phyloP scores from a whole-genome alignment of 2,888 invertebrate species.

The Pyrrhia umbra region DNA sequence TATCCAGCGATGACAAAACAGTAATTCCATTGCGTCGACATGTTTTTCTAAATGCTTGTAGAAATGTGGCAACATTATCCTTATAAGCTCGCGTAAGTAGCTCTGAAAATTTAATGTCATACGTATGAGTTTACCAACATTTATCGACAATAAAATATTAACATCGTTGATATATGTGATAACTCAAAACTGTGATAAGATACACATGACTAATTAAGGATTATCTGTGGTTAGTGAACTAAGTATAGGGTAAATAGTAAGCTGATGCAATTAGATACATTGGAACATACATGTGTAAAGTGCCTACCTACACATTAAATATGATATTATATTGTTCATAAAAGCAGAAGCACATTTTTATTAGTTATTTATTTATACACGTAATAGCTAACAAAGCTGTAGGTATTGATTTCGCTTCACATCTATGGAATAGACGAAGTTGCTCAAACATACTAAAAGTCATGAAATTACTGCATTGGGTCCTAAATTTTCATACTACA shows the following conservation, averaged over 20 bases:
- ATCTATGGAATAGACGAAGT: neutral
- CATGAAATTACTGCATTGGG: too few relatives aligned
- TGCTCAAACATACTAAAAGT: neutral
- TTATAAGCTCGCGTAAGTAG: slow-evolving; percentile 96
- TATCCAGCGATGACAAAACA: slow-evolving; percentile 99
- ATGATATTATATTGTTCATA: neutral
- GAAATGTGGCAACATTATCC: slow-evolving; percentile 97
- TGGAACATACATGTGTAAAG: neutral
- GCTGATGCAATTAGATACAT: slow-evolving; percentile 1
- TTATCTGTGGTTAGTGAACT: neutral
- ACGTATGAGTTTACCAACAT: slow-evolving; percentile 47
- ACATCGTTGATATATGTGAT: slow-evolving; percentile 17
- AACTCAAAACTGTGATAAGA: too few relatives aligned
- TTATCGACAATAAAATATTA: slow-evolving; percentile 21
- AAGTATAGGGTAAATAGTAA: neutral
- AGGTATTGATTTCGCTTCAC: slow-evolving; percentile 37
- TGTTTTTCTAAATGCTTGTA: slow-evolving; percentile 95
- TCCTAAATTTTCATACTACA: neutral
- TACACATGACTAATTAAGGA: slow-evolving; percentile 11
- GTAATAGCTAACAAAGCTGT: slow-evolving; percentile 23
- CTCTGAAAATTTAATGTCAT: slow-evolving; percentile 83
- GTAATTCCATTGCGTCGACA: slow-evolving; percentile 96
- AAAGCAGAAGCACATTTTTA: neutral
- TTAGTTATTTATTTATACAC: too few relatives aligned
- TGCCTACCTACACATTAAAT: too few relatives aligned